phyloP scores from a whole-genome alignment of 2,113 vertebrate species.

The Cricetomys ansorgei region DNA sequence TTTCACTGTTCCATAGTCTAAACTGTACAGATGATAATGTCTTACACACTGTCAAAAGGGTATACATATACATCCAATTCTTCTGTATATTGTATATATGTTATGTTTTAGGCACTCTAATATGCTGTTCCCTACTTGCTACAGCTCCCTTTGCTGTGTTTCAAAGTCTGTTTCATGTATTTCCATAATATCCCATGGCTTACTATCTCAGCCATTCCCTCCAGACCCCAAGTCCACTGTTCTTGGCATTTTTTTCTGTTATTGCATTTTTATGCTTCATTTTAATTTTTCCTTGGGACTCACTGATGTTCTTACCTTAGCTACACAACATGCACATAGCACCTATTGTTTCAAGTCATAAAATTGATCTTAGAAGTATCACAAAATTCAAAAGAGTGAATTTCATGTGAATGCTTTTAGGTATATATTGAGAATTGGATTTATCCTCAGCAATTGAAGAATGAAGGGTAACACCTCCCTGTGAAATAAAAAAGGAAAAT shows the following conservation, averaged over 20 bases:
- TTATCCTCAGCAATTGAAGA: background rate
- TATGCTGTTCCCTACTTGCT: too few species aligned
- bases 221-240: background rate
- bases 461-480: background rate
- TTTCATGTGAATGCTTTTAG: background rate
- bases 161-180: background rate
- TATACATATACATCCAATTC: background rate
- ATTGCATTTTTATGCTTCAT: background rate
- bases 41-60: background rate
- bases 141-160: background rate
- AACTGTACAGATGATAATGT: background rate
- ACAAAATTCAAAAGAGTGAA: background rate
- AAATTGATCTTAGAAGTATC: background rate
- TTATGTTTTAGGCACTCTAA: background rate
- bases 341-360: background rate
- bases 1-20: background rate
- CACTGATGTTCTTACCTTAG: background rate
- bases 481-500: background rate
- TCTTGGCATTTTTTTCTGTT: background rate
- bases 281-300: background rate
- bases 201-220: accelerated
- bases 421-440: background rate
- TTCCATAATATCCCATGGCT: background rate
- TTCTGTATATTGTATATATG: background rate
- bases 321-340: background rate